Conservation (phyloP, 1,140 invertebrate species). For the Nixonia krombeini region DNA sequence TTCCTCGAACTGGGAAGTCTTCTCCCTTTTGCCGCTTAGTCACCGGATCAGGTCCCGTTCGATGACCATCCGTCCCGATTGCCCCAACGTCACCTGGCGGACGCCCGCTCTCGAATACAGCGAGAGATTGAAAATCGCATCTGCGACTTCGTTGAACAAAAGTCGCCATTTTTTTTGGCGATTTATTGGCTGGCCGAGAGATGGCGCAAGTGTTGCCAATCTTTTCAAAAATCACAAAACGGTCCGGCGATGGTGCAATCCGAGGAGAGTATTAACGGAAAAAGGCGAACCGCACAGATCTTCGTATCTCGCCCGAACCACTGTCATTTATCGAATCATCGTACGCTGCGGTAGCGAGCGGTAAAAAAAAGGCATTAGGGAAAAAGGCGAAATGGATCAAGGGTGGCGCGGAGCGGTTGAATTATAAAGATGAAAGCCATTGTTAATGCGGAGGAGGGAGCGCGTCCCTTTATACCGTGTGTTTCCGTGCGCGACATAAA, state of each 20-base stretch:
- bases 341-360: conserved; percentile 26
- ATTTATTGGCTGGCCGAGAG: too few species aligned
- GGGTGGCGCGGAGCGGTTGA: conserved; percentile 63
- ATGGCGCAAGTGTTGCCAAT: too few species aligned
- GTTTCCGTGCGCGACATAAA: conserved; percentile 48
- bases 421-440: conserved; percentile 69
- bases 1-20: conserved; percentile 49
- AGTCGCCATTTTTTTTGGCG: too few species aligned
- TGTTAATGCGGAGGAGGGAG: conserved; percentile 62
- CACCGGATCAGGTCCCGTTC: conserved; percentile 41
- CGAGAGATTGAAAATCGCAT: too few species aligned
- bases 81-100: not conserved
- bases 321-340: too few species aligned
- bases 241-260: too few species aligned
- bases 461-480: conserved; percentile 58
- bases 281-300: too few species aligned
- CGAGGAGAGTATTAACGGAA: too few species aligned
- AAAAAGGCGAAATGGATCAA: conserved; percentile 64
- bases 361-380: conserved; percentile 63
- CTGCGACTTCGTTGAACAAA: too few species aligned
- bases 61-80: conserved; percentile 18
- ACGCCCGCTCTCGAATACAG: not conserved
- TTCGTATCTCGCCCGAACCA: too few species aligned
- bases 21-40: conserved; percentile 46
- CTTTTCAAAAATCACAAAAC: too few species aligned